phyloP scores from a whole-genome alignment of 2,797 vertebrate genomes.

The Leucoraja ocellata region DNA sequence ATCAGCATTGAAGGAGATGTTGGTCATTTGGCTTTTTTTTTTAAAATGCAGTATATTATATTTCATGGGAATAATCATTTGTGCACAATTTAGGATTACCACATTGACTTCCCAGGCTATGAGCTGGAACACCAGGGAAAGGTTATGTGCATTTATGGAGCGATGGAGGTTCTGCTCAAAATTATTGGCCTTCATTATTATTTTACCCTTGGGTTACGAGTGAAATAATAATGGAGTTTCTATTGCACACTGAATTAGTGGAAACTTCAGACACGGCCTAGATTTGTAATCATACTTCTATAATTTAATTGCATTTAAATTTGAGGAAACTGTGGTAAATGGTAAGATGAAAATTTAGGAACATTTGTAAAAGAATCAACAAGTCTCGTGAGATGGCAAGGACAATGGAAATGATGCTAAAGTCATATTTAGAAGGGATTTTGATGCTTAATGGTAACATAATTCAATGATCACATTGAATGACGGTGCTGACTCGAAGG shows the following conservation, averaged over 20 bases:
- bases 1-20: background rate
- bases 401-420: background rate
- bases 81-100: background rate
- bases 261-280: background rate
- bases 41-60: background rate
- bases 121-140: too few species aligned
- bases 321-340: background rate
- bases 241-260: background rate
- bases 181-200: background rate
- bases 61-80: background rate
- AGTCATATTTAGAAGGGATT: background rate
- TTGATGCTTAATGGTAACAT: background rate
- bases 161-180: background rate
- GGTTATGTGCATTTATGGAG: too few species aligned
- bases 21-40: background rate
- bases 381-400: background rate
- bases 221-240: background rate
- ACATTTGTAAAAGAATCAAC: background rate
- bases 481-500: too few species aligned
- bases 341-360: background rate
- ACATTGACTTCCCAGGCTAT: background rate
- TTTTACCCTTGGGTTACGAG: background rate
- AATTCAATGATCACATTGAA: too few species aligned
- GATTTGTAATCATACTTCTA: background rate
- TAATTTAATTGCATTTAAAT: background rate